Base-by-base conservation (phyloP, 2,797 vertebrate species). In the Halcyon chelicuti region DNA sequence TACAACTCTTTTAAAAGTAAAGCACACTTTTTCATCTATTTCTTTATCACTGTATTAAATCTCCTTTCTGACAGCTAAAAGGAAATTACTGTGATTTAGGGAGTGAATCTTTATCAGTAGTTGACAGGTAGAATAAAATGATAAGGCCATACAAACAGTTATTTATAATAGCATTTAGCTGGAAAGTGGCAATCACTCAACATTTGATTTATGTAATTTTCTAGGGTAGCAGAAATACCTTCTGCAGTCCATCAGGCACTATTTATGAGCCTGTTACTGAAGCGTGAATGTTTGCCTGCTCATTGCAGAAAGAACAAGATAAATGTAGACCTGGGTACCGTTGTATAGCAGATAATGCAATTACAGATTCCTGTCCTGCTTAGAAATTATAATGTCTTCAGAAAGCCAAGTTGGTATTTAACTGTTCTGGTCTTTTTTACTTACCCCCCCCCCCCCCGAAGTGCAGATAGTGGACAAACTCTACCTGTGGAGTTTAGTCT, bases 151-250 rank as follows among this genome's bases (percentile, higher is more conserved):
- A 84, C 80, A 98, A 98, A 97, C 82, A 95, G 89, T 97, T 97
- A 98, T 97, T 98, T 98, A 93, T 97, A 97, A 97, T 79, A 96
- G 93, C 93, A 96, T 97, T 98, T 98, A 98, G 94, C 94, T 96
- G 94, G 85, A 95, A 97, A 96, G 88, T 95, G 77, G 88, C 88
- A 96, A 72, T 96, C 20, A 4, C 88, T 97, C 92, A 82, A 82
- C 58, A 40, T 97, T 97, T 98, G 90, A 97, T 97, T 97, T 96
- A 96, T 96, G 73, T 71, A 51, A 93, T 97, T 96, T 96, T 97
- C 91, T 84, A 85, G 91, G 78, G 81, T 55, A 95, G 52, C 33
- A 88, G 85, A 95, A 95, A 96, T 94, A 95, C 62, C 83, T 96
- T 96, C 73, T 97, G 62, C 88, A 94, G 88, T 87, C 94, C 91